Percentiles rank a stretch among this genome's conserved stretches.
Conservation (phyloP, 2,888 invertebrate genomes). For the Perizoma flavofasciatum region DNA sequence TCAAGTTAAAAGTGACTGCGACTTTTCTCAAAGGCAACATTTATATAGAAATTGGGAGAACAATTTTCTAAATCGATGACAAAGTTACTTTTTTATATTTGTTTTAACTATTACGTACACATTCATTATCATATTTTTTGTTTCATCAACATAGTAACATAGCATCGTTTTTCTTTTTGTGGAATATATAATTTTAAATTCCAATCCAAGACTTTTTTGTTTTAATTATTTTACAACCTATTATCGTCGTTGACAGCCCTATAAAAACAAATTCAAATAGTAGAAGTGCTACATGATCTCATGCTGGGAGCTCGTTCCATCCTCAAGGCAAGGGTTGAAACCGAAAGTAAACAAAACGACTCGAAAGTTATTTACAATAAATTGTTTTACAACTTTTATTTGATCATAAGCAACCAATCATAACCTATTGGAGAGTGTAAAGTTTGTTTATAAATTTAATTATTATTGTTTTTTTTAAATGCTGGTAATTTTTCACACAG, state of each 20-base stretch:
- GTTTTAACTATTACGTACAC: too few relatives aligned
- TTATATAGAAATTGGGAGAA: too few relatives aligned
- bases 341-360: slow-evolving; percentile 42
- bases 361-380: slow-evolving; percentile 23
- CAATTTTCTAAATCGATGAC: too few relatives aligned
- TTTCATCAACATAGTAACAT: too few relatives aligned
- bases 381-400: slow-evolving; percentile 3
- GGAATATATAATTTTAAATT: too few relatives aligned
- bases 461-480: too few relatives aligned
- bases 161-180: too few relatives aligned
- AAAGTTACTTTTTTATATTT: too few relatives aligned
- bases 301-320: slow-evolving; percentile 53
- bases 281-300: slow-evolving; percentile 48
- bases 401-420: background rate
- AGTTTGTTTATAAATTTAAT: background rate
- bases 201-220: background rate
- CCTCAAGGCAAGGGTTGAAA: slow-evolving; percentile 38
- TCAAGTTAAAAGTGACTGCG: too few relatives aligned
- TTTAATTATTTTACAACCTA: slow-evolving; percentile 24
- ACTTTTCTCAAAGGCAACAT: too few relatives aligned
- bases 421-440: background rate
- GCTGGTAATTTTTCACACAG: too few relatives aligned
- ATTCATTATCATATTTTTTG: too few relatives aligned
- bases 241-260: slow-evolving; percentile 36
- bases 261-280: slow-evolving; percentile 38